Base-by-base conservation (phyloP, 2,797 vertebrate species). In the Naso thynnoides region DNA sequence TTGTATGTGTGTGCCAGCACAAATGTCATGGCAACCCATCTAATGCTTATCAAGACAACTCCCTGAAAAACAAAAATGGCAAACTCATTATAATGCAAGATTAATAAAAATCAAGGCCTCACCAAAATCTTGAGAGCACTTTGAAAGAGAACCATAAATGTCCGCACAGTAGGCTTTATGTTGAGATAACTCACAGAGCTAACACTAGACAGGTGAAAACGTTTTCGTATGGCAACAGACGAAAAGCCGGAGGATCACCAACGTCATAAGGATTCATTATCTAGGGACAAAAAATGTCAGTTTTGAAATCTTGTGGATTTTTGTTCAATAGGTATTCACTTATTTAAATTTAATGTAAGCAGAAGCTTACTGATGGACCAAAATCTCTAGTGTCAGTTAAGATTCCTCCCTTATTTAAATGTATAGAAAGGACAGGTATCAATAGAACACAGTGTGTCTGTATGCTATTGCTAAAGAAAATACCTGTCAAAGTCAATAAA, bases 401-500 rank as follows among this genome's bases (percentile, higher is more conserved):
- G 42, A 47, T 4, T 44, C 19, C 38, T 38, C 19, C 9, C 3
- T 33, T 16, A 10, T 24, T 38, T n/a, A 31, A 16, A 36, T 31
- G 53, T 26, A 8, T n/a, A 38, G 26, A 48, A 50, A 71, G 2
- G 21, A 0, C 29, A 29, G 18, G 38, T 19, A 59, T 6, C 18
- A 13, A 11, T 36, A 36, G 9, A 73, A 56, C 27, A 52, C 6
- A 27, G 13, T 58, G 49, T 41, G n/a, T 54, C 21, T 61, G 16
- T 8, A 3, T 3, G 5, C 14, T 42, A n/a, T n/a, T n/a, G n/a
- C n/a, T n/a, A n/a, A n/a, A n/a, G n/a, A n/a, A n/a, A n/a, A n/a
- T n/a, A n/a, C n/a, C 31, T 14, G 21, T 66, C 38, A 63, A 33
- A 42, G 42, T 50, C 70, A 76, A 65, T 57, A 67, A 10, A 39